phyloP scores from a whole-genome alignment of 2,888 invertebrate genomes.

The Lordiphosa fenestrarum region DNA sequence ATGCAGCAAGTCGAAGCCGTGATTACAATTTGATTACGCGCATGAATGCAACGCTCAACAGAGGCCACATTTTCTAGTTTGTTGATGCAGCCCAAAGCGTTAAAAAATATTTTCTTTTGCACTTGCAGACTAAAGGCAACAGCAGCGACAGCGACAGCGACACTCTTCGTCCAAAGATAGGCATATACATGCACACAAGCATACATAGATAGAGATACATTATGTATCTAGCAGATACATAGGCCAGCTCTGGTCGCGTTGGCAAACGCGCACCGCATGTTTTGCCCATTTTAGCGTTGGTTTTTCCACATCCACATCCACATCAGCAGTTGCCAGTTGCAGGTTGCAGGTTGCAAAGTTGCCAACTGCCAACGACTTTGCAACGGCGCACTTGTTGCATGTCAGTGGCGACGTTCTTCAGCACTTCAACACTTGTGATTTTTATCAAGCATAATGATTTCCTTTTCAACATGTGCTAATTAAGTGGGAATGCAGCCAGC shows the following conservation, averaged over 20 bases:
- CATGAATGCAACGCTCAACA: slow-evolving; percentile 68
- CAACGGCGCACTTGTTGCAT: slow-evolving; percentile 60
- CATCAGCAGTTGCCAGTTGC: slow-evolving; percentile 27
- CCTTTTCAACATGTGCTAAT: slow-evolving; percentile 75
- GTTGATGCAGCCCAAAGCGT: slow-evolving; percentile 55
- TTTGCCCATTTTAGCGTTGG: slow-evolving; percentile 73
- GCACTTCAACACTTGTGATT: slow-evolving; percentile 75
- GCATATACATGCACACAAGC: slow-evolving; percentile 10
- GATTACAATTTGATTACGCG: slow-evolving; percentile 76
- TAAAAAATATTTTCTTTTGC: slow-evolving; percentile 76
- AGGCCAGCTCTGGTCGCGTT: slow-evolving; percentile 49
- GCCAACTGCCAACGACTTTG: slow-evolving; percentile 22
- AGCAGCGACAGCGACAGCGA: slow-evolving; percentile 24
- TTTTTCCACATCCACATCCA: slow-evolving; percentile 51
- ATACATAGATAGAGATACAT: slow-evolving; percentile 44
- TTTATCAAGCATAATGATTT: slow-evolving; percentile 76
- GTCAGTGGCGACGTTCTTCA: slow-evolving; percentile 40
- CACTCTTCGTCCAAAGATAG: slow-evolving; percentile 40
- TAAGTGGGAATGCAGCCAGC: slow-evolving; percentile 38
- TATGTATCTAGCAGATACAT: slow-evolving; percentile 71
- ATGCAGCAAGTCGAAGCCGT: slow-evolving; percentile 56
- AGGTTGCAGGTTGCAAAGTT: slow-evolving; percentile 33
- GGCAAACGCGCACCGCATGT: slow-evolving; percentile 56
- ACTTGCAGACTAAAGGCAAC: slow-evolving; percentile 51
- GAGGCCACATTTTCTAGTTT: slow-evolving; percentile 63